phyloP scores from a whole-genome alignment of 2,888 invertebrate genomes.

The Emmelina monodactyla region DNA sequence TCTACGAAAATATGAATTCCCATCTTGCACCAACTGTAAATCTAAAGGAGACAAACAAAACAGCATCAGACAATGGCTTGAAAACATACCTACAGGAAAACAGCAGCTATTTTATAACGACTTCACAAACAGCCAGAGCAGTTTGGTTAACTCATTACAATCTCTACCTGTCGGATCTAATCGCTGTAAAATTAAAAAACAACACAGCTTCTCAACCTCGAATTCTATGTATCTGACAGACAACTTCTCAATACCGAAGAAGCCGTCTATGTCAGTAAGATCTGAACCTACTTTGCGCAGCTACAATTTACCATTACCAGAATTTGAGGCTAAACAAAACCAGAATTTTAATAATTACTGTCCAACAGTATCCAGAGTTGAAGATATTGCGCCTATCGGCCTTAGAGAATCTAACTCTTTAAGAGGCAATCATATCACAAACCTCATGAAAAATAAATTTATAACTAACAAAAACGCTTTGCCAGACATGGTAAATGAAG shows the following conservation, averaged over 20 bases:
- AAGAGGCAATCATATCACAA: slow-evolving; percentile 24
- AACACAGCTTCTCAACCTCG: slow-evolving; percentile 41
- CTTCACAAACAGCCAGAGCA: slow-evolving; percentile 26
- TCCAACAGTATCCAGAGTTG: slow-evolving; percentile 33
- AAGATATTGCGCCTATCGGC: slow-evolving; percentile 39
- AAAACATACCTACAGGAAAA: slow-evolving; percentile 69
- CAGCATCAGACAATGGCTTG: slow-evolving; percentile 79
- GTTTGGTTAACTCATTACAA: slow-evolving; percentile 37
- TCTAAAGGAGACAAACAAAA: slow-evolving; percentile 75
- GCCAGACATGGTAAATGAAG: slow-evolving; percentile 74
- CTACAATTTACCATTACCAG: slow-evolving; percentile 50
- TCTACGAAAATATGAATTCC: slow-evolving; percentile 45
- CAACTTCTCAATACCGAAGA: slow-evolving; percentile 30
- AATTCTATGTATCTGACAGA: slow-evolving; percentile 31
- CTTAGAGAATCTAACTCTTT: slow-evolving; percentile 30
- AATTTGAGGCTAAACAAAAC: slow-evolving; percentile 29
- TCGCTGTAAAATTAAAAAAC: slow-evolving; percentile 34
- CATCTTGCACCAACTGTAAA: slow-evolving; percentile 62
- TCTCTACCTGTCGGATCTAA: slow-evolving; percentile 35
- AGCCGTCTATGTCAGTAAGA: slow-evolving; percentile 41
- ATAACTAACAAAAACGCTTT: slow-evolving; percentile 41
- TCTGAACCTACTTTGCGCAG: slow-evolving; percentile 48
- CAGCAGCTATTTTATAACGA: slow-evolving; percentile 33
- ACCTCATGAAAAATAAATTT: slow-evolving; percentile 26
- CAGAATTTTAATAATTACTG: slow-evolving; percentile 29